Evolutionary conservation across 2,113 vertebrate genomes (phyloP).

Genomic region (Odocoileus virginianus): DNA sequence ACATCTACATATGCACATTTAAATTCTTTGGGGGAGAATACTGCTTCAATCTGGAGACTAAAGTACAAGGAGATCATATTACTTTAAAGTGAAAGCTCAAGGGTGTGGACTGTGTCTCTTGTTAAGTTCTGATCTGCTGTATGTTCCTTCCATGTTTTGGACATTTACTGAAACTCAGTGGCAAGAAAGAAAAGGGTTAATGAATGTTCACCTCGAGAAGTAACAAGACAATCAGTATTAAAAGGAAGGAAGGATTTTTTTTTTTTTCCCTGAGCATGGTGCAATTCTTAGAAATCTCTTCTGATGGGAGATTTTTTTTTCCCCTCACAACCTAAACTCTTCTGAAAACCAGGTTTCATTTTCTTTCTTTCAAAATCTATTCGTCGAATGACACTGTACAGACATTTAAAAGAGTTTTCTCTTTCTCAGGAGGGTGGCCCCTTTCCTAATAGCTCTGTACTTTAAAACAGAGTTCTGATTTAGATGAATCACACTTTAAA

Average conservation of each 20-base stretch:
- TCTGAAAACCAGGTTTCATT: constrained; percentile 48
- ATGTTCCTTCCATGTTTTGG: background rate
- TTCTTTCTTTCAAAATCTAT: constrained; percentile 59
- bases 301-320: background rate
- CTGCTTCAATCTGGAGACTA: background rate
- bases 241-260: background rate
- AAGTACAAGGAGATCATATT: background rate
- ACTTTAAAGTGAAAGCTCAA: background rate
- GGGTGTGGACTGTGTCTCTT: background rate
- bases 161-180: background rate
- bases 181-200: background rate
- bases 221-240: background rate
- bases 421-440: constrained; percentile 58
- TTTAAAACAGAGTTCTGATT: constrained; percentile 74
- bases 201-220: background rate
- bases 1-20: too few relatives aligned
- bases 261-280: background rate
- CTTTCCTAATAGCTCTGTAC: constrained; percentile 52
- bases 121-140: background rate
- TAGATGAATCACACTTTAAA: constrained; percentile 76
- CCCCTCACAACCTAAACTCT: background rate
- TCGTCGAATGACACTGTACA: background rate
- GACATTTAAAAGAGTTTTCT: constrained; percentile 62
- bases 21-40: background rate
- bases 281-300: constrained; percentile 33